These are phyloP conservation scores for Sarcophaga bullata DNA, from an alignment of 1,140 invertebrate genomes.

Conservation along the genomic window DNA sequence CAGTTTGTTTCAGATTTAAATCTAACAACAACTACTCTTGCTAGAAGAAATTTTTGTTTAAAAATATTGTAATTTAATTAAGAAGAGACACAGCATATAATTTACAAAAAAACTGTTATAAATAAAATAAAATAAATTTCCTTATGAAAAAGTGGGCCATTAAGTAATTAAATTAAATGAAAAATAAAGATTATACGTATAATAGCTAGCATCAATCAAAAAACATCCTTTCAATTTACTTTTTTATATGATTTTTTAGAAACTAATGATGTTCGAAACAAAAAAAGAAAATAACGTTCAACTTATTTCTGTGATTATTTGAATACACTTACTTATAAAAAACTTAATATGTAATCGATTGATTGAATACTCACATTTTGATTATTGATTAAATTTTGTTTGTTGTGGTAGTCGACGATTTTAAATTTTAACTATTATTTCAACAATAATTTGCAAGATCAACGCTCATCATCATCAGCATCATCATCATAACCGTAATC, in stretches of 20 bases:
- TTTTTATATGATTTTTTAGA: not conserved
- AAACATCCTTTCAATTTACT: no score
- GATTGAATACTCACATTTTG: slow-evolving; percentile 15
- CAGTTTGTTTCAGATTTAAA: not conserved
- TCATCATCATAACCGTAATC: not conserved
- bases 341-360: not conserved
- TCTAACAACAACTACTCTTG: not conserved
- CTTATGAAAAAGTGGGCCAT: no score
- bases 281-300: not conserved
- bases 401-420: not conserved
- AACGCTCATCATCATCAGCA: not conserved
- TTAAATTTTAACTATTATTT: not conserved
- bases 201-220: no score
- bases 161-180: no score
- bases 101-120: no score
- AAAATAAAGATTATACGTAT: no score
- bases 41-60: not conserved
- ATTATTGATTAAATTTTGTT: not conserved
- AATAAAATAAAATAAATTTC: no score
- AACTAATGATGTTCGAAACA: not conserved
- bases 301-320: no score
- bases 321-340: not conserved
- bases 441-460: not conserved
- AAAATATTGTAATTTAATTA: no score
- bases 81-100: no score